These are phyloP conservation scores for Antechinus flavipes DNA, from an alignment of 2,113 vertebrate species.

Conservation along the genomic window DNA sequence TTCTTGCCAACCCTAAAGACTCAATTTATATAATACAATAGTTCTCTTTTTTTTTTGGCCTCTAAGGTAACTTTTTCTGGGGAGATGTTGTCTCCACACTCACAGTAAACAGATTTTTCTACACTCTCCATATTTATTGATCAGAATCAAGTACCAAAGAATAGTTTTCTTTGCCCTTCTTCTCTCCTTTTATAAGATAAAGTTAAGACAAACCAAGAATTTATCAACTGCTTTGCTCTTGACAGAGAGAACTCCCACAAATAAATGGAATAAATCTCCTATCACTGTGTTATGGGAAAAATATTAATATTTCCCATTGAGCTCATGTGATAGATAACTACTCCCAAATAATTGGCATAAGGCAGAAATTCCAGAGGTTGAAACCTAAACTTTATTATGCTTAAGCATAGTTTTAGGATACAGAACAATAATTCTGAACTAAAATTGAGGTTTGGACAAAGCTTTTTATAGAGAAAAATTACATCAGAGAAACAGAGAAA, in stretches of 20 bases:
- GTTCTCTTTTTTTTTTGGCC: neutral
- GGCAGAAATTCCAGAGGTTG: too few relatives aligned
- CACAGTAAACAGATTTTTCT: neutral
- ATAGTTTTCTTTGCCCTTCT: neutral
- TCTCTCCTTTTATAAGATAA: neutral
- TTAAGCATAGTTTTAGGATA: too few relatives aligned
- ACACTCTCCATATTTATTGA: neutral
- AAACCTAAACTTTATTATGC: too few relatives aligned
- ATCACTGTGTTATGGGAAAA: neutral
- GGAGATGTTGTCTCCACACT: neutral
- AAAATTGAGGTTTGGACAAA: too few relatives aligned
- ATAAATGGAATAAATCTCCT: neutral
- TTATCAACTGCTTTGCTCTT: neutral
- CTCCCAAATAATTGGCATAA: too few relatives aligned
- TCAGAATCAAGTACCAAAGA: neutral
- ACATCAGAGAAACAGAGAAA: too few relatives aligned
- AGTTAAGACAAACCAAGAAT: neutral
- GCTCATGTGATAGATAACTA: neutral
- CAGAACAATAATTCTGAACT: too few relatives aligned
- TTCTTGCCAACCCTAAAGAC: neutral
- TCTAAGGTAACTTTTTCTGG: neutral
- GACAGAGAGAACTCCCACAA: neutral
- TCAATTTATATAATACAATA: neutral
- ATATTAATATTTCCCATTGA: neutral
- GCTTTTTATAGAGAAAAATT: too few relatives aligned